Evolutionary conservation across 2,113 vertebrate genomes (phyloP), one percentile per base, ranked within the genome.

Genomic region (Brachyhypopomus gauderio): DNA sequence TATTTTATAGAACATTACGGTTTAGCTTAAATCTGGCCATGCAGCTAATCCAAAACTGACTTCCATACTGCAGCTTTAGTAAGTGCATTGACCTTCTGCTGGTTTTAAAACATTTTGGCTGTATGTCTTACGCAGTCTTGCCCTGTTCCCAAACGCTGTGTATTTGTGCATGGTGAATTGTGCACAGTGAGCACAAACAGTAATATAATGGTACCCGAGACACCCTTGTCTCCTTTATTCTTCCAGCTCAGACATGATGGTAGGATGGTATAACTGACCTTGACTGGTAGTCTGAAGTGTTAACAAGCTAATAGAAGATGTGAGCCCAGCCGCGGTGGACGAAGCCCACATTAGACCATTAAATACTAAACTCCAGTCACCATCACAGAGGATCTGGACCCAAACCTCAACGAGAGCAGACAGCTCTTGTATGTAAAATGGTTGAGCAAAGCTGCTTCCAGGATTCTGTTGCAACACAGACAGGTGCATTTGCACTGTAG

Each of bases 401-500:
- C 30, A 30, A 79, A 22, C 12, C 45, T 17, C 77, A 72, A 38
- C 11, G 34, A 62, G 36, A 36, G 5, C 38, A 56, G 16, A 72
- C 67, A 59, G 38, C n/a, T 60, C 30, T 2, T 45, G 11, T 1
- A 58, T 41, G 67, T 48, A 22, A 72, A 79, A 62, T 72, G 36
- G 20, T 38, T 11, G 36, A 3, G 66, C 20, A 72, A 30, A 52
- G 78, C 41, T 16, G 38, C 20, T 63, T 34, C 23, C 56, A 52
- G 69, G 58, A 71, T 79, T 70, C 19, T 12, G 66, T 38, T 48
- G 48, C 56, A 72, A 58, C 23, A 52, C 11, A 63, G 78, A 60
- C 69, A 72, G 69, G 69, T 72, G 67, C 62, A 58, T 79, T 72
- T 72, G 67, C 67, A 48, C 23, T 62, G 38, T 38, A 72, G 41